Conservation (phyloP, 1,140 invertebrate species). For the Caenorhabditis tropicalis region DNA sequence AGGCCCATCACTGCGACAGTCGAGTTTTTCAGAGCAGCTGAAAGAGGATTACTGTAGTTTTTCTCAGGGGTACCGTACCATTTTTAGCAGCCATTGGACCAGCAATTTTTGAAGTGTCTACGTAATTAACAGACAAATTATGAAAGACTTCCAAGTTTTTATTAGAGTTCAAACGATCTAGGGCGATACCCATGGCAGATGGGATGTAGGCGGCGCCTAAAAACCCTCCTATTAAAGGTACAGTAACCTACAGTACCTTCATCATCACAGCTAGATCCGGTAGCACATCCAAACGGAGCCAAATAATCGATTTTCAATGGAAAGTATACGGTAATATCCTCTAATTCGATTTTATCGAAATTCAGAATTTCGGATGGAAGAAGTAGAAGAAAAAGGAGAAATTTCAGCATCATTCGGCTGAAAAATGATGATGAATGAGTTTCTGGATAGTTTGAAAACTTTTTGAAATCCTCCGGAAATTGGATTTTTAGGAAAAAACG, state of each 20-base stretch:
- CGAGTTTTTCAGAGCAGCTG: not conserved
- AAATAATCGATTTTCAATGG: constrained; percentile 8
- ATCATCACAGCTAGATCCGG: not conserved
- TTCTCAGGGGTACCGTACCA: no score
- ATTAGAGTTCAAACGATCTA: not conserved
- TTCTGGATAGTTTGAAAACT: not conserved
- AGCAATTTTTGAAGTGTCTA: not conserved
- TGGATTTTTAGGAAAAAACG: no score
- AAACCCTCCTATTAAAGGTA: not conserved
- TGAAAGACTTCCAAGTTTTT: not conserved
- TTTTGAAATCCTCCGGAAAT: no score
- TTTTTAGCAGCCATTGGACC: constrained; percentile 5
- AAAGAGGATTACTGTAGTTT: no score
- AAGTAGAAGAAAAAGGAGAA: not conserved
- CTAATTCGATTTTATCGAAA: constrained; percentile 18
- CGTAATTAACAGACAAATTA: not conserved
- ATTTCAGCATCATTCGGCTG: not conserved
- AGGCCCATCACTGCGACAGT: constrained; percentile 16
- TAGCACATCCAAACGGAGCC: constrained; percentile 29
- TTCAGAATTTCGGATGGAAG: not conserved
- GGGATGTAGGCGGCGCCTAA: constrained; percentile 8
- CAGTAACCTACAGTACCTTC: not conserved
- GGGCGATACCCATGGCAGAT: not conserved
- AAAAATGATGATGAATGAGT: not conserved
- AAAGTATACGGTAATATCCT: not conserved